Conservation (phyloP, 2,797 vertebrate genomes). For the Mus minutoides region DNA sequence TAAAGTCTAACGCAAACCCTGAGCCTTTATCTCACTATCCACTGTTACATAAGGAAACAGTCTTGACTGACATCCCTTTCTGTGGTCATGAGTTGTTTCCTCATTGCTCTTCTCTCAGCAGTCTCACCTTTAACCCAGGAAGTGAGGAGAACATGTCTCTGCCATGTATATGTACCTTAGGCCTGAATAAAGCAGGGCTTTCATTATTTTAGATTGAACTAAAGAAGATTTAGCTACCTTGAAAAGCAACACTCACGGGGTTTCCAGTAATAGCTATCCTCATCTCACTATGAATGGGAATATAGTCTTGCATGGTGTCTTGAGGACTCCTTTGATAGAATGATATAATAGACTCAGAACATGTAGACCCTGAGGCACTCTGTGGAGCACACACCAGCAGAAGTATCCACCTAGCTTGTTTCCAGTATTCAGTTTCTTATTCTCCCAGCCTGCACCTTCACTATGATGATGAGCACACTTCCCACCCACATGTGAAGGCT, state of each 20-base stretch:
- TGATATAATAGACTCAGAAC: neutral
- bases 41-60: slow-evolving; percentile 9
- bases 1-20: neutral
- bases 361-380: neutral
- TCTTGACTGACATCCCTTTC: neutral
- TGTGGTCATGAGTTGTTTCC: slow-evolving; percentile 35
- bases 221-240: neutral
- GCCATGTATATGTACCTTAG: neutral
- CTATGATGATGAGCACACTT: neutral
- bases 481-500: no score
- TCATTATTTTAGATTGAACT: neutral
- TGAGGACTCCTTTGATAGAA: neutral
- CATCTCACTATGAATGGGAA: neutral
- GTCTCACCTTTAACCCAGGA: neutral
- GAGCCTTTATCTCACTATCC: slow-evolving; percentile 13
- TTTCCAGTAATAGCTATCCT: neutral
- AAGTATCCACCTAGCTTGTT: neutral
- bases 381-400: neutral
- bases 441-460: neutral
- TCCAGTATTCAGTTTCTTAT: neutral
- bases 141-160: neutral
- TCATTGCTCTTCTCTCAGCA: neutral
- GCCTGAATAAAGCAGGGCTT: neutral
- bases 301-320: neutral
- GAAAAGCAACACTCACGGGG: neutral